phyloP scores from a whole-genome alignment of 1,140 invertebrate species.

The Bombus superbus region DNA sequence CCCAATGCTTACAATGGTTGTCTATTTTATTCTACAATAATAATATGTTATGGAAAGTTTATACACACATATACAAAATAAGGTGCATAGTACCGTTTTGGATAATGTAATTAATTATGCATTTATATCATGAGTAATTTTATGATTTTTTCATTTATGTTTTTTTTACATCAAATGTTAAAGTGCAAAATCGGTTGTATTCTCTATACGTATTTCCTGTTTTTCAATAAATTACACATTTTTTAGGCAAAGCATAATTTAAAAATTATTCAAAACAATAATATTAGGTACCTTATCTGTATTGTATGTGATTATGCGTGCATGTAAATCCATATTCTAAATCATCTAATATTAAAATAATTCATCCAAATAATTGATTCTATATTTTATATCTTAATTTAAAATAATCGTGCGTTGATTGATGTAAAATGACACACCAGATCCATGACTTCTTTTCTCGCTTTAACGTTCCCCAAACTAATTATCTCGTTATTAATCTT shows the following conservation, averaged over 20 bases:
- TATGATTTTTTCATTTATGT: background rate
- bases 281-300: background rate
- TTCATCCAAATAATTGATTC: constrained; percentile 55
- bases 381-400: constrained; percentile 52
- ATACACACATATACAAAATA: constrained; percentile 9
- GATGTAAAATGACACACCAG: constrained; percentile 55
- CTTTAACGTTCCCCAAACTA: constrained; percentile 28
- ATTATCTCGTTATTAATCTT: constrained; percentile 44
- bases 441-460: constrained; percentile 40
- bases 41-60: constrained; percentile 60
- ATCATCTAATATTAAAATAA: constrained; percentile 71
- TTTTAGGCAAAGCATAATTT: constrained; percentile 21
- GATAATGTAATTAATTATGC: constrained; percentile 25
- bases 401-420: constrained; percentile 57
- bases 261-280: constrained; percentile 22
- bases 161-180: background rate
- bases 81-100: background rate
- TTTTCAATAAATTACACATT: background rate
- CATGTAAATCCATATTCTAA: constrained; percentile 58
- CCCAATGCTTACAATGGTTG: constrained; percentile 56
- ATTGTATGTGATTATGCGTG: background rate
- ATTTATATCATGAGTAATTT: background rate
- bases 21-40: constrained; percentile 67
- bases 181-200: background rate
- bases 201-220: background rate